Evolutionary conservation across 2,888 invertebrate species (phyloP), one percentile per base, ranked within the genome.

Genomic region (Apodemia zela): DNA sequence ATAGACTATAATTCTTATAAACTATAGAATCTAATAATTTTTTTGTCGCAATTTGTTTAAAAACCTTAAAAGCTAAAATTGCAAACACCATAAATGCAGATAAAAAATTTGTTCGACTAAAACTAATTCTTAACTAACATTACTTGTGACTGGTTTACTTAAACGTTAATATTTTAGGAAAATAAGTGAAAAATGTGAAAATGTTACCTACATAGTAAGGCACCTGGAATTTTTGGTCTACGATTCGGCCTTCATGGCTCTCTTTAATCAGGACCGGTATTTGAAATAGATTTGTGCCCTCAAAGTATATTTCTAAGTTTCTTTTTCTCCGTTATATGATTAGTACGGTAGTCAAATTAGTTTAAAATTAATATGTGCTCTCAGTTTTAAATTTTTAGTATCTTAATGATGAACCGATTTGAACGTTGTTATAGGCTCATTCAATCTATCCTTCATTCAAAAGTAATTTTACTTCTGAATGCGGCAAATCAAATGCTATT

Each of bases 181-280:
- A 62, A 42, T 58, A 62, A 65, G 63, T 59, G 60, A 29, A 42
- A 45, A 65, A 25, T 59, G 57, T 62, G 66, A 67, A 61, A 64
- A 45, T 63, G 65, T 63, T 68, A 49, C 67, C 67, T 70, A 74
- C 65, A 75, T 78, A 80, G 72, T 88, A 88, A 88, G 87, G 88
- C 88, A 87, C 87, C 85, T 82, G 74, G 75, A 76, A 74, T 84
- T 81, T 87, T 87, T 87, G 85, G 87, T 87, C 83, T 81, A 68
- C 71, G 75, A 73, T 70, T 59, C 18, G 18, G 42, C 38, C 33
- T 38, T 13, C 6, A n/a, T 1, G 38, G 13, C 17, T 7, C 11
- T 51, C 21, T 10, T 51, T 51, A n/a, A 13, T 18, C 13, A 18
- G 51, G 51, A 51, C n/a, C 49, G 49, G 38, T 4, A 51, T 11